A percentile compares a stretch with the other conserved stretches of the same genome.
Evolutionary conservation across 2,888 invertebrate genomes (phyloP).

Genomic region (Phoenoteleia sp.): DNA sequence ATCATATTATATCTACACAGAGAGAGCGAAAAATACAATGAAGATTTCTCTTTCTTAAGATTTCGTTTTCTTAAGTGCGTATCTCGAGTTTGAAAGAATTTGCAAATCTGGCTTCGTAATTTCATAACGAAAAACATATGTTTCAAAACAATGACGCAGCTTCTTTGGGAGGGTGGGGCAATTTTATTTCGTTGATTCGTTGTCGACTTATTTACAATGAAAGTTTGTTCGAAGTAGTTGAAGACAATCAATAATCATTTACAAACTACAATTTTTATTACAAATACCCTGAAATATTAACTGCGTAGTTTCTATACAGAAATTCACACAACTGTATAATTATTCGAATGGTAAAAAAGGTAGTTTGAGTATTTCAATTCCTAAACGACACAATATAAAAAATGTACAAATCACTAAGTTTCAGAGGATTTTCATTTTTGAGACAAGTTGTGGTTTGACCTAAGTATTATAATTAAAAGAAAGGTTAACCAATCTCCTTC

Average conservation of each 20-base stretch:
- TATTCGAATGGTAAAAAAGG: constrained; percentile 16
- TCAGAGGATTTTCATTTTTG: constrained; percentile 11
- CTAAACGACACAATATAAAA: constrained; percentile 48
- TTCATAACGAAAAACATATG: no score
- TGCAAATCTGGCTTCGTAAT: no score
- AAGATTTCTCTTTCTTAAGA: background rate
- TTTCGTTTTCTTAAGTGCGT: background rate
- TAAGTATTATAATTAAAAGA: no score
- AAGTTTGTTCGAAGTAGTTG: background rate
- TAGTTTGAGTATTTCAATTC: constrained; percentile 32
- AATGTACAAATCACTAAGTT: constrained; percentile 31
- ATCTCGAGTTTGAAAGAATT: background rate
- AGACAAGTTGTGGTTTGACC: no score
- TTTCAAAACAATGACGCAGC: no score
- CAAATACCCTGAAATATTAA: constrained; percentile 59
- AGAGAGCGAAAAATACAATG: constrained; percentile 53
- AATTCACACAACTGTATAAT: constrained; percentile 6
- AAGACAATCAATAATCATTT: constrained; percentile 19
- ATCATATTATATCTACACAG: constrained; percentile 56
- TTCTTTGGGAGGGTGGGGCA: no score
- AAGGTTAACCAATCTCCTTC: no score
- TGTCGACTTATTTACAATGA: constrained; percentile 58
- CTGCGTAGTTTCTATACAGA: constrained; percentile 25
- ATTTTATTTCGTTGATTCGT: constrained; percentile 41
- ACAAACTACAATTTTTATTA: constrained; percentile 49